These are phyloP conservation scores for Dendropsophus ebraccatus DNA, from an alignment of 2,113 vertebrate genomes.

Conservation along the genomic window DNA sequence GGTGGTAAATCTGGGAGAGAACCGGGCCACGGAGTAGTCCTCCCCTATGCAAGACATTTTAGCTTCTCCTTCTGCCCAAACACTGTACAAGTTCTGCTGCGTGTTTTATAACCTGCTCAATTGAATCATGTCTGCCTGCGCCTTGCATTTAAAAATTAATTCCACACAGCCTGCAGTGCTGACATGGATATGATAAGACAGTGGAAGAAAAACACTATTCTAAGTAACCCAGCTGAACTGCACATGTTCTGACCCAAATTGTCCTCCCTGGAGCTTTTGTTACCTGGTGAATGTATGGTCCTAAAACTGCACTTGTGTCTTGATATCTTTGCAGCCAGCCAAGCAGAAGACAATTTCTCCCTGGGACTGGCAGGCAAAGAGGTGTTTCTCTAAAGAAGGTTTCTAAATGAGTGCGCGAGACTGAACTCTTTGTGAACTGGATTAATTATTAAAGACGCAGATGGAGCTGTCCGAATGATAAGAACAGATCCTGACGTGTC, in stretches of 20 bases:
- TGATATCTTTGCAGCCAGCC: slow-evolving; percentile 88
- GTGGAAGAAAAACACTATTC: slow-evolving; percentile 84
- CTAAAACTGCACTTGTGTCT: slow-evolving; percentile 77
- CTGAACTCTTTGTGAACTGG: slow-evolving; percentile 97
- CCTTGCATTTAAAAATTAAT: slow-evolving; percentile 83
- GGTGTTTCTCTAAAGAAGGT: slow-evolving; percentile 82
- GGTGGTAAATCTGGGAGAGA: neutral
- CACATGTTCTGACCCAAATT: slow-evolving; percentile 87
- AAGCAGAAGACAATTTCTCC: slow-evolving; percentile 87
- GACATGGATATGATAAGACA: slow-evolving; percentile 98
- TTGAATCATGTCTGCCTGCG: slow-evolving; percentile 77
- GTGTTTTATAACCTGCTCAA: slow-evolving; percentile 79
- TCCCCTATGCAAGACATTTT: slow-evolving; percentile 17
- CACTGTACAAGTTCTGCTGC: slow-evolving; percentile 65
- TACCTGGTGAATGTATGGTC: slow-evolving; percentile 80
- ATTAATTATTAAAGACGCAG: slow-evolving; percentile 99
- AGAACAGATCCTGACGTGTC: slow-evolving; percentile 93
- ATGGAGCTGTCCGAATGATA: slow-evolving; percentile 98
- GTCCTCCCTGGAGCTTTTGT: slow-evolving; percentile 84
- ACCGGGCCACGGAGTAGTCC: neutral
- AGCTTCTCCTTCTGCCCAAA: slow-evolving; percentile 66
- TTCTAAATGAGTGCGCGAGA: slow-evolving; percentile 80
- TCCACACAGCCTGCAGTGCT: slow-evolving; percentile 86
- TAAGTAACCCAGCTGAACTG: slow-evolving; percentile 85
- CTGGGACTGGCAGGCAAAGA: slow-evolving; percentile 77